Evolutionary conservation across 2,888 invertebrate species (phyloP), one percentile per base, ranked within the genome.

Genomic region (Ethmia dodecea): DNA sequence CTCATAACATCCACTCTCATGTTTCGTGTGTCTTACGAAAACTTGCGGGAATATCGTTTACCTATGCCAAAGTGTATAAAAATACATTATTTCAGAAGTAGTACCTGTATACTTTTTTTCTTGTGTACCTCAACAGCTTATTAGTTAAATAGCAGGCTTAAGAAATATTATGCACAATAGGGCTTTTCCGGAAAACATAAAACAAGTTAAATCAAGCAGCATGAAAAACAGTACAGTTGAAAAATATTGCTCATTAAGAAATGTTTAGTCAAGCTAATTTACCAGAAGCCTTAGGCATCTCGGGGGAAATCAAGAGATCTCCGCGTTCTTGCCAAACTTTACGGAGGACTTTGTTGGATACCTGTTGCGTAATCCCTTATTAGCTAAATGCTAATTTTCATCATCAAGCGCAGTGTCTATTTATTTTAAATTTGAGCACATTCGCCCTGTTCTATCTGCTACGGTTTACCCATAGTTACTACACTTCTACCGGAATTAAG

Each of bases 221-320:
- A 58, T 64, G 29, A 35, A 35, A 28, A 15, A 34, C 28, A 35
- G 62, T 56, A 57, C 69, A 54, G 60, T 61, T 74, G 73, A 71
- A 65, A 76, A 76, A 74, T 76, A 67, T 69, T 61, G 62, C 64
- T 73, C 72, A 74, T 75, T 75, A 75, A 67, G 69, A 55, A 66
- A 77, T 79, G 72, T 78, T 80, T 78, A 79, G 75, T 63, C 58
- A 51, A 71, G 68, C 67, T 79, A 77, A 81, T 81, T 80, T 75
- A 70, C 70, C 66, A 66, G 69, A 63, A 65, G 70, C 65, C 60
- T 63, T 52, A 60, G 57, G 56, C 54, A 60, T 60, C 75, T 65
- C 74, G 10, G 37, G 75, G 75, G 81, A 83, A 83, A 83, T 81
- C 77, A 80, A 51, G 26, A 26, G 58, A 60, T 58, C 57, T 58